phyloP scores from a whole-genome alignment of 2,113 vertebrate species.

The Bombycilla garrulus region DNA sequence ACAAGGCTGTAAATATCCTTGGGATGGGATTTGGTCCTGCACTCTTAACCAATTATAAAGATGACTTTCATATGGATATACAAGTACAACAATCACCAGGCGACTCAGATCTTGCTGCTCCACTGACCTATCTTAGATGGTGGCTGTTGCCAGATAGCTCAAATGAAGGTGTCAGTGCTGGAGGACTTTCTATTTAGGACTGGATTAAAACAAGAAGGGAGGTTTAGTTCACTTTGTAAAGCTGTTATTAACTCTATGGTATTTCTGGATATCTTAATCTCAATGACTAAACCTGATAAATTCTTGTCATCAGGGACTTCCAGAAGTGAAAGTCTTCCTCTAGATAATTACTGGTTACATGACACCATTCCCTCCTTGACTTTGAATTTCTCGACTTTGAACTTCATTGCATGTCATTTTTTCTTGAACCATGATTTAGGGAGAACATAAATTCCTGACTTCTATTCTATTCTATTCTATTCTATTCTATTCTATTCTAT shows the following conservation, averaged over 20 bases:
- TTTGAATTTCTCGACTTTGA: conserved; percentile 55
- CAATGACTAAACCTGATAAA: conserved; percentile 6
- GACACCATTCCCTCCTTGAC: neutral
- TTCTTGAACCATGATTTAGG: conserved; percentile 7
- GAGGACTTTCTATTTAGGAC: neutral
- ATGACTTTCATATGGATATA: neutral
- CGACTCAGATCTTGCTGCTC: neutral
- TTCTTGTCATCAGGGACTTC: neutral
- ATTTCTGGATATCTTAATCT: conserved; percentile 1
- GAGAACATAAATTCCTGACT: conserved; percentile 37
- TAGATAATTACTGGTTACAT: neutral
- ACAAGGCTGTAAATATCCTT: neutral
- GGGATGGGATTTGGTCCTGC: neutral
- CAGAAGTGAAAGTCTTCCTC: neutral
- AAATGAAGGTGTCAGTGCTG: neutral
- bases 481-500: neutral
- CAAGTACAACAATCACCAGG: neutral
- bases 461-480: conserved; percentile 25
- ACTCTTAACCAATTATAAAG: neutral
- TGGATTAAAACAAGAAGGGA: neutral
- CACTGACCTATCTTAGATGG: neutral
- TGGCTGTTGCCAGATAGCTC: neutral
- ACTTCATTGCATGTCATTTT: conserved; percentile 15
- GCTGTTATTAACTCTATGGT: neutral
- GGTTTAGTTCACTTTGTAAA: neutral